Percentiles rank a stretch among this genome's conserved stretches.
These are phyloP conservation scores for Rhingia rostrata DNA, from an alignment of 2,888 invertebrate species.

Conservation along the genomic window DNA sequence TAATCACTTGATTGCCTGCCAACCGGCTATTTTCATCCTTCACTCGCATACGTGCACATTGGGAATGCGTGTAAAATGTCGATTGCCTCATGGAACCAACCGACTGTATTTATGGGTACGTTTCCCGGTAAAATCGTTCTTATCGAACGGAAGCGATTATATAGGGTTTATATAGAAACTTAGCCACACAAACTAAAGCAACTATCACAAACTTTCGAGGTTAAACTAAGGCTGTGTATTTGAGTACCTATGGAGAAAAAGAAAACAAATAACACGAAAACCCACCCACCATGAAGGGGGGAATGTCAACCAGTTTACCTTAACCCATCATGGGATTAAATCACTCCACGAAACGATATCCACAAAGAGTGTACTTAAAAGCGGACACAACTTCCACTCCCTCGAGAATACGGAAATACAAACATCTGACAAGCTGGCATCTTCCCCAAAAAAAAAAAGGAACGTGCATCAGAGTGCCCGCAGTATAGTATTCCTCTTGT, in stretches of 20 bases:
- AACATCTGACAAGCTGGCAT: slow-evolving; percentile 52
- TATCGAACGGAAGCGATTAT: slow-evolving; percentile 72
- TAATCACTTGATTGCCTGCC: slow-evolving; percentile 72
- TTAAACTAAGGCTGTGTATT: background rate
- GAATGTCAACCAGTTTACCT: slow-evolving; percentile 1
- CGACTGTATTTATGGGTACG: slow-evolving; percentile 41
- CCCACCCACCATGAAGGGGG: background rate
- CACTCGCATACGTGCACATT: slow-evolving; percentile 2
- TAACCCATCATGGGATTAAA: slow-evolving; percentile 42
- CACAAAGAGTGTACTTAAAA: slow-evolving; percentile 38
- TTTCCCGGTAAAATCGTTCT: slow-evolving; percentile 38
- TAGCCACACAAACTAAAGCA: background rate
- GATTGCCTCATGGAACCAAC: slow-evolving; percentile 38
- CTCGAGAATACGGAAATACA: slow-evolving; percentile 33
- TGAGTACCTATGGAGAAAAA: background rate
- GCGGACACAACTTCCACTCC: slow-evolving; percentile 3
- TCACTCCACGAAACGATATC: slow-evolving; percentile 28
- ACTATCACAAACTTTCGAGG: background rate
- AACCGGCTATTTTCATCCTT: slow-evolving; percentile 58
- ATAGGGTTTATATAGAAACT: slow-evolving; percentile 51
- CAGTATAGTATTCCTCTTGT: slow-evolving; percentile 19
- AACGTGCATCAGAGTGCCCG: slow-evolving; percentile 36
- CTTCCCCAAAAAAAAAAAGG: background rate
- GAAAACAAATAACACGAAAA: background rate
- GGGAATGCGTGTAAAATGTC: slow-evolving; percentile 61